These are phyloP conservation scores for Loripinus fragilis DNA, from an alignment of 2,888 invertebrate species.

Conservation along the genomic window DNA sequence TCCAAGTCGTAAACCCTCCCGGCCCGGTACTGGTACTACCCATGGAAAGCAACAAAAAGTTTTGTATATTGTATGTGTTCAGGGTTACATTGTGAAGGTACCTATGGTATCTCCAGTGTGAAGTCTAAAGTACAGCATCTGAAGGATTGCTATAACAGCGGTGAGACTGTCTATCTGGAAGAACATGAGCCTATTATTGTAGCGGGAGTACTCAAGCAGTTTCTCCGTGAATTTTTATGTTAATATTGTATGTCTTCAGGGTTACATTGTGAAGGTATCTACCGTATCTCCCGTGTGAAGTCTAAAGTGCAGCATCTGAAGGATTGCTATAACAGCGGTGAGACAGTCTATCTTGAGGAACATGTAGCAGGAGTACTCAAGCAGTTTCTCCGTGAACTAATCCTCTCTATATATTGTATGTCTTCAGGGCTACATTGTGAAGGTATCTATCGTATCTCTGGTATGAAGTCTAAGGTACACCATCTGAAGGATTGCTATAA, in stretches of 20 bases:
- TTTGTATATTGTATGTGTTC: not conserved
- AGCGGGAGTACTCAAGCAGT: conserved; percentile 93
- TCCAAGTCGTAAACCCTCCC: no score
- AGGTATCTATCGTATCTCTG: conserved; percentile 93
- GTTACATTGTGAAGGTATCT: conserved; percentile 89
- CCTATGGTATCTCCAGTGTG: conserved; percentile 93
- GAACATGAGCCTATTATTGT: conserved; percentile 95
- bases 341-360: conserved; percentile 90
- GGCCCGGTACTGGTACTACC: no score
- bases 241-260: no score
- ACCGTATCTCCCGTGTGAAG: conserved; percentile 93
- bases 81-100: conserved; percentile 87
- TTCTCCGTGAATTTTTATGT: conserved; percentile 95
- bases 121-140: conserved; percentile 94
- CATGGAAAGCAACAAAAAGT: no score
- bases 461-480: conserved; percentile 93
- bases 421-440: conserved; percentile 86
- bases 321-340: conserved; percentile 92
- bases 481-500: conserved; percentile 93
- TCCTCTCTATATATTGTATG: no score
- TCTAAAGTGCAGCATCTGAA: conserved; percentile 93
- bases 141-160: conserved; percentile 92
- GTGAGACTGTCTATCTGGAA: conserved; percentile 89
- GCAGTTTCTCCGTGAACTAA: conserved; percentile 93
- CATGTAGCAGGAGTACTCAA: conserved; percentile 95